Evolutionary conservation across 2,888 invertebrate genomes (phyloP), one percentile per base, ranked within the genome.

Genomic region (Galeopsomyia nigrocyanea): DNA sequence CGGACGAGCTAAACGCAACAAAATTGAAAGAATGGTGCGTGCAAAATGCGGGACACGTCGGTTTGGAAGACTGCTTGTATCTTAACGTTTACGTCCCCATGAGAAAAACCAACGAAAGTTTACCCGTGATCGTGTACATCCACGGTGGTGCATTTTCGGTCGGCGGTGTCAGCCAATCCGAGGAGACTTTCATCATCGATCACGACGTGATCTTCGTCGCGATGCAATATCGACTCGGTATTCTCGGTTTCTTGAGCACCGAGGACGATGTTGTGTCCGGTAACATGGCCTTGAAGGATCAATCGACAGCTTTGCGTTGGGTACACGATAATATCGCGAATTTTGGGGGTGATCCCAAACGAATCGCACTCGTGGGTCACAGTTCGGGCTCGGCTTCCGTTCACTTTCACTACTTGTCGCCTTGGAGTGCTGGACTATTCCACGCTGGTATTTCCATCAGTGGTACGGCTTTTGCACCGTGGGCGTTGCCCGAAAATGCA

Each of bases 271-370:
- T 62, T 10, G 62, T 62, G 16, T 13, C 62, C 3, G 50, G 62
- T 13, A 62, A 62, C 26, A 62, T 62, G 50, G 62, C 49, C 14
- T 62, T 62, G 22, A 62, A 62, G 17, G 62, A 62, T 31, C 62
- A 62, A 31, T 5, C 21, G 3, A 17, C 16, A 13, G 56, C 55
- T 22, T 13, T 56, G 3, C 19, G 22, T 14, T 51, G 51, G 63
- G 16, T 63, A 21, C 21, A 10, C 3, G 51, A 51, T 5, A 63
- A 53, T 47, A 60, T 60, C 3, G n/a, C 31, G 21, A 21, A 61
- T 21, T 61, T 61, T 14, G 60, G 60, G 5, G 60, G 60, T 61
- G 21, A 61, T 49, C 47, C 60, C 21, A 61, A 19, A 16, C 10
- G 22, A 47, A 9, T 61, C 0, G 47, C 19, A 0, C 14, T 61